Evolutionary conservation across 2,113 vertebrate genomes (phyloP).

Genomic region (Fulmarus glacialis): DNA sequence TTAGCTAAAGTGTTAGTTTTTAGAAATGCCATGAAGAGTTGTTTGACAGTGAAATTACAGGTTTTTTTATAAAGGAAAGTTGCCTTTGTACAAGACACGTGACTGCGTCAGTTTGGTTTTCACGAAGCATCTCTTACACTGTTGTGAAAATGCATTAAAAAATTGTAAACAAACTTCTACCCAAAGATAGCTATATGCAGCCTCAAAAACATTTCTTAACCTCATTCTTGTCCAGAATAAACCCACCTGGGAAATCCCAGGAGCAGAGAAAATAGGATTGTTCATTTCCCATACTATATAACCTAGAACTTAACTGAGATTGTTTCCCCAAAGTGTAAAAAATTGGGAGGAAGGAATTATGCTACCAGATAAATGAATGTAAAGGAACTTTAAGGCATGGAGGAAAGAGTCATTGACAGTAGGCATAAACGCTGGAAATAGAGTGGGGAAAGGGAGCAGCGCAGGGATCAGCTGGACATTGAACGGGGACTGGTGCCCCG

Average conservation of each 20-base stretch:
- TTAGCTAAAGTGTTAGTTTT: neutral
- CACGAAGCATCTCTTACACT: neutral
- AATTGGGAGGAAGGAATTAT: neutral
- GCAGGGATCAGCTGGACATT: neutral
- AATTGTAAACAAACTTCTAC: neutral
- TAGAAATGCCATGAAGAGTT: neutral
- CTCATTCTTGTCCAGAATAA: neutral
- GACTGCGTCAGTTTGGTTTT: neutral
- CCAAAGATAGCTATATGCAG: neutral
- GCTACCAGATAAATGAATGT: neutral
- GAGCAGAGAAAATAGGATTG: neutral
- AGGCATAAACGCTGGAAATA: neutral
- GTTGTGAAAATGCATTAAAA: neutral
- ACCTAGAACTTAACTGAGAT: neutral
- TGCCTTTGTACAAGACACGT: neutral
- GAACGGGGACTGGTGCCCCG: neutral
- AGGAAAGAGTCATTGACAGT: neutral
- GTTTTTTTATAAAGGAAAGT: neutral
- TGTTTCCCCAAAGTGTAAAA: neutral
- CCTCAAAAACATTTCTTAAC: neutral
- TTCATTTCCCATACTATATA: neutral
- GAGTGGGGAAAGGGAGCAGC: neutral
- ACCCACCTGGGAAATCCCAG: neutral
- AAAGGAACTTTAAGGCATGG: neutral
- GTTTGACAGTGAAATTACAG: neutral